Conservation (phyloP, 2,113 vertebrate species). For the Aegotheles bennettii region DNA sequence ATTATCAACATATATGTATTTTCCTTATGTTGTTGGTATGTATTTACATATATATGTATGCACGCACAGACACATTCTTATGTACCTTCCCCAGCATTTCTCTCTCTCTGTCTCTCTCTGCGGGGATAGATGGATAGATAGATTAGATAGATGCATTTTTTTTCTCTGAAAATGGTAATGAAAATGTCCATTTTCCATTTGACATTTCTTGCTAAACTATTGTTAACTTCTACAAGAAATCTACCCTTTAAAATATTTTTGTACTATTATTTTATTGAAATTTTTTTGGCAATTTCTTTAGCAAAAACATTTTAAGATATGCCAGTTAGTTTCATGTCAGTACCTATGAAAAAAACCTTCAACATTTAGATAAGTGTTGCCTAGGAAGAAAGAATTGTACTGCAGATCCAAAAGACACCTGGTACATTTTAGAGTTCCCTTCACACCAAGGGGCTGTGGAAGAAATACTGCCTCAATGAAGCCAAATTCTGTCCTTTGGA, state of each 20-base stretch:
- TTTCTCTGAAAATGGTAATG: background rate
- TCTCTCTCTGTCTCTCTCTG: background rate
- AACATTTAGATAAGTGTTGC: background rate
- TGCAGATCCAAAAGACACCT: background rate
- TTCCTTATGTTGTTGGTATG: background rate
- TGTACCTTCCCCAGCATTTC: background rate
- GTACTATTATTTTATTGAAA: background rate
- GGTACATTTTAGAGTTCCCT: background rate
- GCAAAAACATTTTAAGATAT: background rate
- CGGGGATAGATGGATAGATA: background rate
- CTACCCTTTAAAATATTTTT: background rate
- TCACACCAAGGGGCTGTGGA: background rate
- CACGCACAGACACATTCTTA: fast-evolving
- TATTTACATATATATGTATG: background rate
- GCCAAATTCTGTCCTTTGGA: background rate
- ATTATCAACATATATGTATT: background rate
- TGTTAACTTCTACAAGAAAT: background rate
- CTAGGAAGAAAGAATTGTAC: background rate
- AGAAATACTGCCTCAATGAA: background rate
- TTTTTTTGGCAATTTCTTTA: background rate
- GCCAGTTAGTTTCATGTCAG: background rate
- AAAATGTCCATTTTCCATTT: background rate
- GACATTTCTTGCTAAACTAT: background rate
- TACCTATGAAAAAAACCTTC: background rate
- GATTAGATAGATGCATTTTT: background rate